A percentile compares a stretch with the other conserved stretches of the same genome.
These are phyloP conservation scores for Micrasema minimum DNA, from an alignment of 1,140 invertebrate species.

Conservation along the genomic window DNA sequence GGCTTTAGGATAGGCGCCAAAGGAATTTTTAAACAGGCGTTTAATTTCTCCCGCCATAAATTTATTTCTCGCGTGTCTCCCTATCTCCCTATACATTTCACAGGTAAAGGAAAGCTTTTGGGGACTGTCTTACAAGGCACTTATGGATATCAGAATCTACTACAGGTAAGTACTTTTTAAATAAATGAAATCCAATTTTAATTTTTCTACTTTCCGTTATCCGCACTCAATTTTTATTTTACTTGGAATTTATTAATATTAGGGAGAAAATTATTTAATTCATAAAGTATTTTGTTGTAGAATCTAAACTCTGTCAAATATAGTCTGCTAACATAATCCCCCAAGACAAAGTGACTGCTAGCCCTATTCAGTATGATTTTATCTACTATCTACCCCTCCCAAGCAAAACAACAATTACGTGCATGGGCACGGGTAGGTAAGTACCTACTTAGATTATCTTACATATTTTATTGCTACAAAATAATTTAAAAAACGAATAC, in stretches of 20 bases:
- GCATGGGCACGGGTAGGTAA: slow-evolving; percentile 12
- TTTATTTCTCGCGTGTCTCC: slow-evolving; percentile 51
- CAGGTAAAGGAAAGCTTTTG: slow-evolving; percentile 46
- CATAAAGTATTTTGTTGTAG: too few relatives aligned
- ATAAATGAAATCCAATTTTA: too few relatives aligned
- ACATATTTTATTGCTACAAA: slow-evolving; percentile 47
- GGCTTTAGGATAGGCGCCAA: slow-evolving; percentile 39
- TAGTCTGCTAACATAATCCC: too few relatives aligned
- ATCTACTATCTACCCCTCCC: slow-evolving; percentile 26
- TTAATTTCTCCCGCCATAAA: slow-evolving; percentile 53
- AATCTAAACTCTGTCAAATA: too few relatives aligned
- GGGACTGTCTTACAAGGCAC: slow-evolving; percentile 25
- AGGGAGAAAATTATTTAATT: too few relatives aligned
- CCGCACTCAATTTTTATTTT: too few relatives aligned
- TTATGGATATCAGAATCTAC: too few relatives aligned
- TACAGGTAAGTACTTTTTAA: too few relatives aligned
- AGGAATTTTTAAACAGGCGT: slow-evolving; percentile 54
- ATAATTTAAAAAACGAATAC: slow-evolving; percentile 34
- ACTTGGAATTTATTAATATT: too few relatives aligned
- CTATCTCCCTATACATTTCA: slow-evolving; percentile 52
- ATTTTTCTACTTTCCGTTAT: too few relatives aligned
- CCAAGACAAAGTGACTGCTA: too few relatives aligned
- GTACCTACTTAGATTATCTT: slow-evolving; percentile 52
- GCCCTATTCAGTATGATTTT: slow-evolving; percentile 18
- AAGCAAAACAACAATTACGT: slow-evolving; percentile 38